A percentile compares a stretch with the other conserved stretches of the same genome.
These are phyloP conservation scores for Cerastis rubricosa DNA, from an alignment of 2,888 invertebrate genomes.

Conservation along the genomic window DNA sequence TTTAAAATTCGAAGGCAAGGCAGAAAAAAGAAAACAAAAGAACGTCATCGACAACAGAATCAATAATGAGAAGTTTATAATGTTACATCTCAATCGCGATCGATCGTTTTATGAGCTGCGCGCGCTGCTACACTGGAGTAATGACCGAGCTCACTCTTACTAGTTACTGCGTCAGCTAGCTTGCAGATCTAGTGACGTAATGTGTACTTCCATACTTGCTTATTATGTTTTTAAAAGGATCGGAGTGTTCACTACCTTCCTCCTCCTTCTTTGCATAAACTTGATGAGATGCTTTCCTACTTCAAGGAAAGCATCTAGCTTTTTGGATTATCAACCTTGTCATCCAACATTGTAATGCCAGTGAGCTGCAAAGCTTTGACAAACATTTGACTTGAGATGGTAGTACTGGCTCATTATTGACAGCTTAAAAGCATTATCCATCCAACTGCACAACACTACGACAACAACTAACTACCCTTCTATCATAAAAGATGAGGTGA, in stretches of 20 bases:
- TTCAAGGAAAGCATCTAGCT: neutral
- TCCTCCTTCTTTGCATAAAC: neutral
- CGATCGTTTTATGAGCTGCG: conserved; percentile 57
- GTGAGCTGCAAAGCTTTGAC: neutral
- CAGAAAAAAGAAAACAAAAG: neutral
- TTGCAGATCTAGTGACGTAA: conserved; percentile 57
- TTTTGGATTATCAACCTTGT: neutral
- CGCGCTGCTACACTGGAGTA: conserved; percentile 58
- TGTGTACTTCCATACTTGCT: conserved; percentile 2
- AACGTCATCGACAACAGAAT: conserved; percentile 68
- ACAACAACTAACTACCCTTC: neutral
- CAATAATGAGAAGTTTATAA: conserved; percentile 74
- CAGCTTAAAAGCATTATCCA: neutral
- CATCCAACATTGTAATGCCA: neutral
- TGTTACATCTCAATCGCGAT: conserved; percentile 51
- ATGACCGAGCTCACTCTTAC: conserved; percentile 65
- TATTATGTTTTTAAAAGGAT: conserved; percentile 14
- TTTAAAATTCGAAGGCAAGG: neutral
- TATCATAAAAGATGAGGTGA: neutral
- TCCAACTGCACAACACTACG: neutral
- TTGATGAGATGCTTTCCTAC: neutral
- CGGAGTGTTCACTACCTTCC: neutral
- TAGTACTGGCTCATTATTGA: neutral
- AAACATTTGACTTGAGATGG: neutral
- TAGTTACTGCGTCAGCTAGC: conserved; percentile 44